Conservation (phyloP, 2,113 vertebrate genomes). For the Peromyscus leucopus region DNA sequence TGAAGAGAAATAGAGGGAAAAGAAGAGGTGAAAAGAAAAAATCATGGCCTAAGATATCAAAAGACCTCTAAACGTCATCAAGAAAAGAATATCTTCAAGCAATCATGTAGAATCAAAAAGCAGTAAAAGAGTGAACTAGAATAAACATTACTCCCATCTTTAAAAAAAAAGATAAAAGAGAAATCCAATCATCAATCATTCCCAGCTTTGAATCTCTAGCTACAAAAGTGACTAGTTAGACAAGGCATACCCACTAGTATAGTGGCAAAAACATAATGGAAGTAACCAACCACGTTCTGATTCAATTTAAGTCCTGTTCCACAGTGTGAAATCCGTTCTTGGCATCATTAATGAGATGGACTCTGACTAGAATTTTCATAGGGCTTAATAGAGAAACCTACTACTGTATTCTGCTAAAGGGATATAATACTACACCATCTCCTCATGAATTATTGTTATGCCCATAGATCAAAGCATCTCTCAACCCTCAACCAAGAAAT, state of each 20-base stretch:
- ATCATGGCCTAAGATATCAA: neutral
- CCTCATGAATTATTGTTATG: neutral
- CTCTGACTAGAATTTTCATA: neutral
- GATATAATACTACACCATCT: neutral
- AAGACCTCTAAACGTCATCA: neutral
- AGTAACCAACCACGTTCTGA: too few relatives aligned
- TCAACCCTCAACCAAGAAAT: neutral
- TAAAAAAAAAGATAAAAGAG: neutral
- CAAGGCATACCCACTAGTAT: neutral
- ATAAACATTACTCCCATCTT: conserved; percentile 16
- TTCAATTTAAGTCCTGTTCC: neutral
- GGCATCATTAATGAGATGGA: neutral
- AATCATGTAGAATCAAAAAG: neutral
- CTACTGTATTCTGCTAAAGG: too few relatives aligned
- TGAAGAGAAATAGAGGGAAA: neutral
- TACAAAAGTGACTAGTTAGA: neutral
- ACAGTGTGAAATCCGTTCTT: neutral
- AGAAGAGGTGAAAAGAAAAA: neutral
- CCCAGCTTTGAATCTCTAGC: neutral
- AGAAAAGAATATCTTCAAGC: neutral
- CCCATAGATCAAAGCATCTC: too few relatives aligned
- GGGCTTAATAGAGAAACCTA: neutral
- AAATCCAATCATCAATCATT: neutral
- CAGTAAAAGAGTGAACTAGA: neutral
- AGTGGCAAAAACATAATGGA: neutral